phyloP scores from a whole-genome alignment of 2,797 vertebrate species.

The Sphenodon punctatus region DNA sequence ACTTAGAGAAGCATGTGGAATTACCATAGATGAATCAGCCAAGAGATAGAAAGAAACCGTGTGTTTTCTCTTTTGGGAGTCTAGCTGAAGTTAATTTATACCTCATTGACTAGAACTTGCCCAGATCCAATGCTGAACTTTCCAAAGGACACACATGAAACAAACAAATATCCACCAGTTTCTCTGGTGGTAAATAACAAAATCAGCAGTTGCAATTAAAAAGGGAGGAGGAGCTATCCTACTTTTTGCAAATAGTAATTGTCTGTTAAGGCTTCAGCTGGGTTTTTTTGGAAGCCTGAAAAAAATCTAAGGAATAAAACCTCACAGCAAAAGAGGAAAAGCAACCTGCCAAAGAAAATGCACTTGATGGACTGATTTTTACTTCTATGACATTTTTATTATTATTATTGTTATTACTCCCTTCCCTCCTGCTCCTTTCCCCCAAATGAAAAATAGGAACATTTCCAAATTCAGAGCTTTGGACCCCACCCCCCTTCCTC shows the following conservation, averaged over 20 bases:
- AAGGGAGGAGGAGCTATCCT: rapidly evolving
- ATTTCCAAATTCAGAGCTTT: slow-evolving; percentile 8
- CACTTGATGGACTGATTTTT: neutral
- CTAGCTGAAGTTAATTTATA: neutral
- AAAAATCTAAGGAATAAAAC: neutral
- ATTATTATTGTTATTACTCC: neutral
- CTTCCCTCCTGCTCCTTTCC: neutral
- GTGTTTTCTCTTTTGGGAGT: neutral
- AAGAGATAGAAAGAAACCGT: neutral
- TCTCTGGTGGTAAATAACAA: neutral
- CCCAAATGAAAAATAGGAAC: neutral
- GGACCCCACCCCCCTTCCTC: neutral
- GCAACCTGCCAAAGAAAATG: neutral
- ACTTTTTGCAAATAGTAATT: rapidly evolving
- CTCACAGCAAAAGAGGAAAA: rapidly evolving
- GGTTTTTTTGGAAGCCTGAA: neutral
- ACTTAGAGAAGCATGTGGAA: neutral
- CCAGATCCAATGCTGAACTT: neutral
- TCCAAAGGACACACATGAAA: neutral
- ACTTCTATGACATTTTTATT: neutral
- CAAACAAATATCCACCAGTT: neutral
- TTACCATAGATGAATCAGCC: neutral
- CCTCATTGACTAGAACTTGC: rapidly evolving
- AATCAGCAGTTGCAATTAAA: rapidly evolving
- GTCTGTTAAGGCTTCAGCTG: neutral